Base-by-base conservation (phyloP, 2,888 invertebrate genomes). In the Nebria brevicollis region DNA sequence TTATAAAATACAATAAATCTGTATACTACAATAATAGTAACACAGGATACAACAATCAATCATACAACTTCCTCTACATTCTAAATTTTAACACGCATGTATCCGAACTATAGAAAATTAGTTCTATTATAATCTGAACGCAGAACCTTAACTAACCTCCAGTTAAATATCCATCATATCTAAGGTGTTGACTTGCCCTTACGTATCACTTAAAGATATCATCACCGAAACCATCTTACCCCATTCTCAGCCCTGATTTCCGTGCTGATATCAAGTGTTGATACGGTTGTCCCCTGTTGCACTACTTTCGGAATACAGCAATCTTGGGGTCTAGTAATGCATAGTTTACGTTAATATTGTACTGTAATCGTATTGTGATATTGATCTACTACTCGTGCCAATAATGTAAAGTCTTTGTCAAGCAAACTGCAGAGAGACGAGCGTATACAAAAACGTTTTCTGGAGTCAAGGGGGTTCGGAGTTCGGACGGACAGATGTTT, bases 121-220 rank as follows among this genome's bases (percentile, higher is more conserved):
- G 79, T 79, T 79, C 54, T 79, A 79, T 79, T 75, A 75, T 79
- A 75, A 42, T 20, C 8, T 75, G 34, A 34, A 43, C 11, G 70
- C 70, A 72, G 54, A 54, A 20, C 25, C 42, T 70, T 70, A 79
- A 79, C 79, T 79, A 43, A 20, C 77, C 72, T 77, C 77, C 54
- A 72, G 64, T 79, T 79, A 79, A 79, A 79, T 75, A 68, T 74
- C 79, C 75, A 79, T 79, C 75, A 79, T 66, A 77, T 70, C 68
- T 75, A 70, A 79, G 75, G 79, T 79, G 79, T 79, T 79, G 79
- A 79, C 79, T 79, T 75, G 25, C 74, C 54, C 41, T 15, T 66
- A 8, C 34, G 13, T 72, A 64, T 64, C 72, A 77, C 64, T 54
- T 54, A 54, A 54, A 54, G 54, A 54, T 54, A 68, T 68, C 20